Evolutionary conservation across 2,797 vertebrate species (phyloP).

Genomic region (Coranthus polyacanthus): DNA sequence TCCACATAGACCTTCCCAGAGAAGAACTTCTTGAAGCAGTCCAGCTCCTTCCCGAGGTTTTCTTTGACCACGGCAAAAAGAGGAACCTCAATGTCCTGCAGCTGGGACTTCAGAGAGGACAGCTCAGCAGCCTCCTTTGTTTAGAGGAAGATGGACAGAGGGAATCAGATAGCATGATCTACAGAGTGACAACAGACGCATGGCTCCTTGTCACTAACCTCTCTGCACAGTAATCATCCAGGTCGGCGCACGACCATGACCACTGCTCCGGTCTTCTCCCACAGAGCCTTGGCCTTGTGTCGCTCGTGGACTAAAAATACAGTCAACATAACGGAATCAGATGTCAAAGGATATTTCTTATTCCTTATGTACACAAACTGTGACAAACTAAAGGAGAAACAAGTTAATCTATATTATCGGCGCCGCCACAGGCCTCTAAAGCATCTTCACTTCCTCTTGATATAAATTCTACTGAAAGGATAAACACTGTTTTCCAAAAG

Average conservation of each 20-base stretch:
- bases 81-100: conserved; percentile 91
- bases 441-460: too few species aligned
- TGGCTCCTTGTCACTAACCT: conserved; percentile 73
- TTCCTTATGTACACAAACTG: too few species aligned
- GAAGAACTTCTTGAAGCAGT: conserved; percentile 92
- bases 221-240: conserved; percentile 96
- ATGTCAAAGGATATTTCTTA: not conserved
- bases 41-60: conserved; percentile 89
- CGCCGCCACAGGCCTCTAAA: too few species aligned
- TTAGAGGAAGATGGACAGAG: conserved; percentile 5
- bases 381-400: too few species aligned
- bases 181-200: not conserved
- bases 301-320: conserved; percentile 65
- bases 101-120: conserved; percentile 92
- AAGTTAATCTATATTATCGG: too few species aligned
- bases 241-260: conserved; percentile 93
- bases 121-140: conserved; percentile 84
- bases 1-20: conserved; percentile 93
- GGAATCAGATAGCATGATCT: not conserved
- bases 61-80: conserved; percentile 96
- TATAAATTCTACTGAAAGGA: too few species aligned
- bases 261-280: conserved; percentile 90
- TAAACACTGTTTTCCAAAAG: too few species aligned
- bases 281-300: conserved; percentile 88
- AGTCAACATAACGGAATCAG: not conserved